Evolutionary conservation across 2,113 vertebrate genomes (phyloP).

Genomic region (Chroicocephalus ridibundus): DNA sequence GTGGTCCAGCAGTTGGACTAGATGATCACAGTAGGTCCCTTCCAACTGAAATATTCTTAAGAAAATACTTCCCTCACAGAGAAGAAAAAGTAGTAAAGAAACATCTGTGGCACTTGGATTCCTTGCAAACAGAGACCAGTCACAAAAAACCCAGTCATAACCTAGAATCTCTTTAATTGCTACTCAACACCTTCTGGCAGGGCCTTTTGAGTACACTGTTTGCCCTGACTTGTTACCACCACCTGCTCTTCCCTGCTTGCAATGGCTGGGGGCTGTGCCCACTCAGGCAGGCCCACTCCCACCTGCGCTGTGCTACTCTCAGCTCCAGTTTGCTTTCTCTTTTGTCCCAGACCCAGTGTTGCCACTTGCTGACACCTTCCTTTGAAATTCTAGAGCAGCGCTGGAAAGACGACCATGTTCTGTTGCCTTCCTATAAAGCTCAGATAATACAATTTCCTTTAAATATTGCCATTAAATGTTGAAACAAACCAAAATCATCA

Average conservation of each 20-base stretch:
- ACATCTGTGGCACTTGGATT: no score
- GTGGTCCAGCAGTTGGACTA: background rate
- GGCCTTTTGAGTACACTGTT: background rate
- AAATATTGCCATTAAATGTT: background rate
- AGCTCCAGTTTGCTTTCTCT: background rate
- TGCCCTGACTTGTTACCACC: background rate
- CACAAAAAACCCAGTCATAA: background rate
- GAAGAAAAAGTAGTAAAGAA: background rate
- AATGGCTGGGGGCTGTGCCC: background rate
- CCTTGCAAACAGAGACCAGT: background rate
- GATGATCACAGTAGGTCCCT: background rate
- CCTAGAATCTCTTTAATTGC: background rate
- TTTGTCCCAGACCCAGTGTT: background rate
- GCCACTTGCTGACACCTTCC: background rate
- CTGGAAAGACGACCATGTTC: background rate
- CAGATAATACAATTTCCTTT: background rate
- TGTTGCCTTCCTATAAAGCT: background rate
- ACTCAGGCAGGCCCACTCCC: background rate
- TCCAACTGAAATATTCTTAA: background rate
- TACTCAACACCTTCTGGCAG: background rate
- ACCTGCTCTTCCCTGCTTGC: background rate
- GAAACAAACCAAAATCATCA: background rate
- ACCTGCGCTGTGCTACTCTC: background rate
- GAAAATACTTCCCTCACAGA: background rate
- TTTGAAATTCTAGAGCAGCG: background rate